Conservation (phyloP, 2,113 vertebrate species). For the Jaculus jaculus region DNA sequence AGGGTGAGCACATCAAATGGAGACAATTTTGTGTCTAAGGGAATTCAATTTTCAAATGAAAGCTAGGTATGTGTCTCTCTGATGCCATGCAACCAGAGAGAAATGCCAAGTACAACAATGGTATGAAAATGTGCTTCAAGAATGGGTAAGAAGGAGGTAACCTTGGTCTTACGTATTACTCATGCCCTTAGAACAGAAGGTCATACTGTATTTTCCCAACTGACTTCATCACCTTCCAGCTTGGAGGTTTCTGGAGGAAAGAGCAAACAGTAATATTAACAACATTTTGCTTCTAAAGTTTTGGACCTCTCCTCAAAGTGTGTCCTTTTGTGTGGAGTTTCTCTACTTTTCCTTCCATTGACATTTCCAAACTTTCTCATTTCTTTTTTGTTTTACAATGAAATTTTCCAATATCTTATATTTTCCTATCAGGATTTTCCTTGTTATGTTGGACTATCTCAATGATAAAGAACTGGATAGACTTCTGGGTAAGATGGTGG, state of each 20-base stretch:
- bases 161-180: background rate
- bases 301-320: background rate
- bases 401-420: background rate
- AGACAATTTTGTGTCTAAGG: constrained; percentile 72
- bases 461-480: too few species aligned
- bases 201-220: constrained; percentile 60
- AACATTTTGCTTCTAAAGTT: constrained; percentile 47
- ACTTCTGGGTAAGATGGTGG: too few species aligned
- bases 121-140: constrained; percentile 51
- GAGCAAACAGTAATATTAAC: constrained; percentile 46
- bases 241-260: constrained; percentile 41
- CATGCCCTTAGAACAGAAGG: constrained; percentile 44
- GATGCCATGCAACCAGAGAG: constrained; percentile 43
- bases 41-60: constrained; percentile 59
- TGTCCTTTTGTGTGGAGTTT: background rate
- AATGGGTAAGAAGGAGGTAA: constrained; percentile 51
- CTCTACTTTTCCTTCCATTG: background rate
- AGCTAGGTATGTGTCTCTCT: constrained; percentile 17
- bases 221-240: constrained; percentile 8
- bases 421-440: background rate
- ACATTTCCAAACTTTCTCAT: background rate
- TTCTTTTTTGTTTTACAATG: background rate
- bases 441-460: background rate
- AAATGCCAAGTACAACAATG: constrained; percentile 45
- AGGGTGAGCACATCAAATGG: constrained; percentile 58